phyloP scores from a whole-genome alignment of 2,113 vertebrate genomes.

The Eurystomus gularis region DNA sequence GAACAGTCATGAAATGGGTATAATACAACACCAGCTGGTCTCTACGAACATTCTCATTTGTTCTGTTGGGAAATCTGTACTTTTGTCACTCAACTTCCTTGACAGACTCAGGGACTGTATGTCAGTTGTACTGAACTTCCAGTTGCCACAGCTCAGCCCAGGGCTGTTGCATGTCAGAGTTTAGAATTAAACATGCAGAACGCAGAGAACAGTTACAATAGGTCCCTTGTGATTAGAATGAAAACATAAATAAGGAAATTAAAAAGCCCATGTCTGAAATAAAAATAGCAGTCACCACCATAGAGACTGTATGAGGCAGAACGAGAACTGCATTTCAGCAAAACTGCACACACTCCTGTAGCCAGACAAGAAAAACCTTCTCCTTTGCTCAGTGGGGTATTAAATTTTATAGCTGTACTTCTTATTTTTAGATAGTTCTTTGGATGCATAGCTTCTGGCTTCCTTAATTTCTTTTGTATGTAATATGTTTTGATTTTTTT shows the following conservation, averaged over 20 bases:
- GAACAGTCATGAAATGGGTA: not conserved
- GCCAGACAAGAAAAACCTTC: slow-evolving; percentile 28
- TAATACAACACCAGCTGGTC: not conserved
- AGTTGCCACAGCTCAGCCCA: not conserved
- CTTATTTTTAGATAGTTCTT: slow-evolving; percentile 53
- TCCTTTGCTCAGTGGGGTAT: slow-evolving; percentile 15
- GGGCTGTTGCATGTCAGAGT: not conserved
- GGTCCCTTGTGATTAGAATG: not conserved
- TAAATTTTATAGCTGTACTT: slow-evolving; percentile 32
- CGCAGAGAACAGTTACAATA: not conserved
- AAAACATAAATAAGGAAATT: slow-evolving; percentile 48
- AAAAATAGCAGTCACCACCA: slow-evolving; percentile 18
- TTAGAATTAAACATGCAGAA: not conserved
- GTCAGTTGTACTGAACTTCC: not conserved
- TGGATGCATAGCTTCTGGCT: slow-evolving; percentile 23
- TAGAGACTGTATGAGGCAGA: not conserved
- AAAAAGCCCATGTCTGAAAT: not conserved
- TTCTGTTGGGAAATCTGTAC: not conserved
- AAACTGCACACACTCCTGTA: not conserved
- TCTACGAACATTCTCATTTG: not conserved
- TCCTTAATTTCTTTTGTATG: slow-evolving; percentile 42
- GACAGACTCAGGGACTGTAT: not conserved
- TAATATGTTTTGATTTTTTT: not conserved
- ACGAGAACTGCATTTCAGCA: slow-evolving; percentile 30
- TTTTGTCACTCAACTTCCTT: not conserved